Conservation (phyloP, 2,797 vertebrate genomes). For the Xyrichtys novacula region DNA sequence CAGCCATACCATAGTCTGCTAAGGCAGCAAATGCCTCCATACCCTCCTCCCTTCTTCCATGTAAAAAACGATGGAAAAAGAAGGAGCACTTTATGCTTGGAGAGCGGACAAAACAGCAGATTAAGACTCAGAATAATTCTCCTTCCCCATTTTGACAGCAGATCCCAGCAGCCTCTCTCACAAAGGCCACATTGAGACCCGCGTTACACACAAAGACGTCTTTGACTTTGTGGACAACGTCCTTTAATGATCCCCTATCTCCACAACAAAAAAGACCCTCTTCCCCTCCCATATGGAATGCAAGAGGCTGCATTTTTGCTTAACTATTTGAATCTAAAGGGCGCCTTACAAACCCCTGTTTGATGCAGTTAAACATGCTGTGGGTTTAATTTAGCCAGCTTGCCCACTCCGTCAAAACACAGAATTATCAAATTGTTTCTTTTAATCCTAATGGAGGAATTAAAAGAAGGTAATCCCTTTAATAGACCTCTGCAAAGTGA, state of each 20-base stretch:
- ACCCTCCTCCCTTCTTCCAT: conserved; percentile 28
- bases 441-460: conserved; percentile 7
- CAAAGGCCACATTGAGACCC: conserved; percentile 85
- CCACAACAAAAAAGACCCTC: conserved; percentile 78
- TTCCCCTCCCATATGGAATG: conserved; percentile 75
- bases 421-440: conserved; percentile 3
- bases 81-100: conserved; percentile 74
- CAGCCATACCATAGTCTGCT: conserved; percentile 71
- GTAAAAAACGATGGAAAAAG: conserved; percentile 46
- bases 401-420: not conserved
- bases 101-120: conserved; percentile 54
- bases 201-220: conserved; percentile 77
- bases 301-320: conserved; percentile 60
- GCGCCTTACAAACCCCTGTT: conserved; percentile 54
- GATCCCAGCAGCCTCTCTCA: conserved; percentile 62
- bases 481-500: not conserved
- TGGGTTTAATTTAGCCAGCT: conserved; percentile 42
- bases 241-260: conserved; percentile 78
- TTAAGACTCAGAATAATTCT: conserved; percentile 77
- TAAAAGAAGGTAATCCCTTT: not conserved
- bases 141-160: conserved; percentile 65
- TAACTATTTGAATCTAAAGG: conserved; percentile 58
- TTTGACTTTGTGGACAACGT: conserved; percentile 65
- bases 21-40: conserved; percentile 52
- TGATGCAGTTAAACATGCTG: conserved; percentile 38